Evolutionary conservation across 1,140 invertebrate genomes (phyloP), one percentile per base, ranked within the genome.

Genomic region (Drosophila subpulchrella): DNA sequence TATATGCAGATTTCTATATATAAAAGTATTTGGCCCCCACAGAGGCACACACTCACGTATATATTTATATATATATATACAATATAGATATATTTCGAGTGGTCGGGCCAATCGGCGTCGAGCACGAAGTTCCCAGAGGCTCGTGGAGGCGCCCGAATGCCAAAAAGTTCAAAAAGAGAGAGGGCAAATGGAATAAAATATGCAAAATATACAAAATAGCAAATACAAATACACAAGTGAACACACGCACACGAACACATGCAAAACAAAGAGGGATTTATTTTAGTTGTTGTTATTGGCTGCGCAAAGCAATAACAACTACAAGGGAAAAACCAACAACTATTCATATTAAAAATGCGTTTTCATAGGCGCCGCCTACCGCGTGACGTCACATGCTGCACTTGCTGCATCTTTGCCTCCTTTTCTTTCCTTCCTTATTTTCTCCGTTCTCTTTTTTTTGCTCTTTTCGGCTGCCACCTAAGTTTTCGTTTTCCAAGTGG

Each of bases 261-360:
- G n/a, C 32, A 8, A 39, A 38, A 44, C 38, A 30, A 50, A 44
- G 51, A 20, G 48, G 48, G 65, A 71, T 80, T 75, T 89, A 81
- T 75, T 84, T 80, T 79, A 84, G 80, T 89, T 88, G 77, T 88
- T 89, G 80, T 89, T 88, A 89, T 88, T 88, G 83, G 81, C 62
- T 89, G 83, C 73, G 67, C 83, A 62, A n/a, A 15, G 6, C 12
- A 11, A 32, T 8, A 50, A 72, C 62, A 75, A 39, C 13, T 0
- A 5, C 20, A 20, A 20, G 15, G 24, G 39, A 44, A 44, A 65
- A 47, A 10, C 7, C 62, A 86, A 75, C 81, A 83, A 79, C 80
- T 70, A 66, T 36, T 61, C 8, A 65, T 83, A 88, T 89, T 89
- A 89, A 89, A 88, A 89, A 88, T 88, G 84, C 83, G 84, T 89